Evolutionary conservation across 2,888 invertebrate genomes (phyloP), one percentile per base, ranked within the genome.

Genomic region (Hydropsyche betteni): DNA sequence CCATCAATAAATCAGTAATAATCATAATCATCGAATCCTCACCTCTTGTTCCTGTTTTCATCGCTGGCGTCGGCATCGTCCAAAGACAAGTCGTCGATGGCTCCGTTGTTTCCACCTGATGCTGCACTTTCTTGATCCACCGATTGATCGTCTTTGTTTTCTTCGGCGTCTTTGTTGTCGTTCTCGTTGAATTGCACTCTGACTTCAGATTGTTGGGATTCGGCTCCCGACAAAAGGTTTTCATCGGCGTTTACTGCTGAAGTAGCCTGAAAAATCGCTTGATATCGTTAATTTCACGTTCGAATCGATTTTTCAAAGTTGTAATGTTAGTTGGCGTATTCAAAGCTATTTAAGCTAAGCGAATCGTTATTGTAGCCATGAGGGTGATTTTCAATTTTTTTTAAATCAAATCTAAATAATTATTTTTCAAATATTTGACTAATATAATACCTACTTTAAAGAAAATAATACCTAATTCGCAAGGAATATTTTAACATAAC

Each of bases 21-120:
- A 24, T 24, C 2, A 24, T 24, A 24, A 24, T 2, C 1, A 24
- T 24, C 24, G 2, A 24, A 24, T 24, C 2, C 24, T 14, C 44
- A 87, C 88, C 95, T 90, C 85, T 95, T 95, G 85, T 94, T 93
- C 82, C 95, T 90, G 84, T 93, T 92, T 83, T 93, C 93, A 82
- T 94, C 92, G 82, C 91, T 91, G 75, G 89, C 88, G 81, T 92
- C 92, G 80, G 89, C 88, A 81, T 93, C 92, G 80, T 92, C 91
- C 80, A 93, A 86, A 4, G 90, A 88, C 82, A 93, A 90, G 82
- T 93, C 91, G 81, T 91, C 92, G 80, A 93, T 90, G 81, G 89
- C 88, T 77, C 91, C 90, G 72, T 88, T 86, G 81, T 89, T 90
- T 81, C 89, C 90, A 81, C 90, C 90, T 70, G 91, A 90, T 34